phyloP scores from a whole-genome alignment of 2,888 invertebrate genomes.

The Limnephilus rhombicus region DNA sequence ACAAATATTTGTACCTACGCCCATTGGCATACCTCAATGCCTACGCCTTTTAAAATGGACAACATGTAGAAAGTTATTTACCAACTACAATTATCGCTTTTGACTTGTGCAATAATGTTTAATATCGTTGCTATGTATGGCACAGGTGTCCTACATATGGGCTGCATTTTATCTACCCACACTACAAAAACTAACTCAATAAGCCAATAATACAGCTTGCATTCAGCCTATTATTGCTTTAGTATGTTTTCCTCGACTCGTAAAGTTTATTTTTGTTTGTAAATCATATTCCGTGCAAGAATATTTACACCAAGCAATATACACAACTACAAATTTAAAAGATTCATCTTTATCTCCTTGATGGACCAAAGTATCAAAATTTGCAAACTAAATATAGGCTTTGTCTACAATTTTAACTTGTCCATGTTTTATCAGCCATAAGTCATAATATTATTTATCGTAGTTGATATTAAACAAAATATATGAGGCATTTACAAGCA shows the following conservation, averaged over 20 bases:
- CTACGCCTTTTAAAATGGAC: not conserved
- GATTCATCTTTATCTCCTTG: not conserved
- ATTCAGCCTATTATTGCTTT: not conserved
- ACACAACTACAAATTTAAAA: not conserved
- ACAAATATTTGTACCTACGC: not conserved
- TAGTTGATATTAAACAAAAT: not conserved
- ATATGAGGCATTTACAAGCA: not conserved
- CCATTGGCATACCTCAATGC: no score
- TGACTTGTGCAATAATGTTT: not conserved
- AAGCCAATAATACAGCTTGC: not conserved
- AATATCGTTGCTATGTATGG: not conserved
- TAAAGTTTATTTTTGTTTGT: not conserved
- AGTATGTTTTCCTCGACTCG: not conserved
- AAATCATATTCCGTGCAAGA: not conserved
- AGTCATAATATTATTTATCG: not conserved
- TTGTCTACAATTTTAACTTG: not conserved
- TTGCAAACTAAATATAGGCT: not conserved
- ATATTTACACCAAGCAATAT: no score
- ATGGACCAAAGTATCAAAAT: not conserved
- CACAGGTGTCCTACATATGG: not conserved
- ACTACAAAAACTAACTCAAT: not conserved
- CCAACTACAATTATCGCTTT: not conserved
- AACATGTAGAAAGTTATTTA: not conserved
- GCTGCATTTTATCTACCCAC: not conserved
- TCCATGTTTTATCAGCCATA: not conserved